Conservation (phyloP, 2,797 vertebrate genomes). For the Zenarchopterus dispar region DNA sequence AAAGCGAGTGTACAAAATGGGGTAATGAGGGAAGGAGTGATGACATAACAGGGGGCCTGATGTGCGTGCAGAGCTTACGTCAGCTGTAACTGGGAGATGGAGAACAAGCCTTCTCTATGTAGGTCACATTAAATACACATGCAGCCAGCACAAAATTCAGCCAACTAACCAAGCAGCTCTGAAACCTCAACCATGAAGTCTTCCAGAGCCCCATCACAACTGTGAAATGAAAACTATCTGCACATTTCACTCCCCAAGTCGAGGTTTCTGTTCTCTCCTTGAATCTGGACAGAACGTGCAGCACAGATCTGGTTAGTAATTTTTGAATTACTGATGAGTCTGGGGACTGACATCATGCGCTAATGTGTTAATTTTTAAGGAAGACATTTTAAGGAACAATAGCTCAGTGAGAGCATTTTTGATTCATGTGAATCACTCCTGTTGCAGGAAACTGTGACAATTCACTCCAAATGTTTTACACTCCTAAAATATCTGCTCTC, state of each 20-base stretch:
- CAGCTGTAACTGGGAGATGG: constrained; percentile 83
- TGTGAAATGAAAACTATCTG: constrained; percentile 11
- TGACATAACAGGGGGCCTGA: constrained; percentile 77
- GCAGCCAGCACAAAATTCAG: constrained; percentile 58
- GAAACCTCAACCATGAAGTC: constrained; percentile 43
- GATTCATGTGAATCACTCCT: not conserved
- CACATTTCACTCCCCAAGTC: constrained; percentile 2
- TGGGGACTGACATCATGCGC: constrained; percentile 11
- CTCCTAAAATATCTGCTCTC: not conserved
- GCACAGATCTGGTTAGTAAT: constrained; percentile 21
- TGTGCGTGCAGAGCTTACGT: constrained; percentile 66
- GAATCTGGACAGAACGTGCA: constrained; percentile 19
- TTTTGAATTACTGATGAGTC: constrained; percentile 47
- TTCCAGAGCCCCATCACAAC: not conserved
- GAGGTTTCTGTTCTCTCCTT: not conserved
- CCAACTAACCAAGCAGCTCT: constrained; percentile 38
- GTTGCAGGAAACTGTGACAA: not conserved
- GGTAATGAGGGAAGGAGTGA: constrained; percentile 34
- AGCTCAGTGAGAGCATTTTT: not conserved
- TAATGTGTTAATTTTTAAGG: constrained; percentile 12
- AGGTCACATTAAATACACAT: constrained; percentile 84
- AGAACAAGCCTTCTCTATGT: constrained; percentile 72
- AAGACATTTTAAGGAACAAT: constrained; percentile 2
- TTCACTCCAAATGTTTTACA: not conserved
- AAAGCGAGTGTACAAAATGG: constrained; percentile 30